Percentiles rank a stretch among this genome's conserved stretches.
These are phyloP conservation scores for Eupithecia inturbata DNA, from an alignment of 2,888 invertebrate genomes.

Conservation along the genomic window DNA sequence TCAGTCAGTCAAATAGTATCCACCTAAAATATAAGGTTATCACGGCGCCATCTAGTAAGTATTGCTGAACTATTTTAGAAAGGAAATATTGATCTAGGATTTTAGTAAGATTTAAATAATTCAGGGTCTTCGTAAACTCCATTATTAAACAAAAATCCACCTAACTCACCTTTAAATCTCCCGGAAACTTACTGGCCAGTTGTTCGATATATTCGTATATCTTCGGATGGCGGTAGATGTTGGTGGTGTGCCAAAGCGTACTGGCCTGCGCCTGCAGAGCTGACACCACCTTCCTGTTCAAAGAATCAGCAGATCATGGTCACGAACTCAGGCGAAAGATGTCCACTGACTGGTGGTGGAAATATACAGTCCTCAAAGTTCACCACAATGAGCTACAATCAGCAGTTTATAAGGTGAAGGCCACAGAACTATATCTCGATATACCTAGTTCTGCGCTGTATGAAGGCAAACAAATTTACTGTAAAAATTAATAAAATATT, in stretches of 20 bases:
- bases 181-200: slow-evolving; percentile 91
- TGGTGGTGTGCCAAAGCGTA: slow-evolving; percentile 95
- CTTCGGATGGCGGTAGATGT: slow-evolving; percentile 94
- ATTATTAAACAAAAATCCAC: slow-evolving; percentile 17
- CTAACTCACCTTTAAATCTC: slow-evolving; percentile 88
- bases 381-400: too few relatives aligned
- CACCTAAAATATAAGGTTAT: neutral
- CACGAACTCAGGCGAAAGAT: neutral
- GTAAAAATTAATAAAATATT: too few relatives aligned
- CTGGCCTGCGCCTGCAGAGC: slow-evolving; percentile 91
- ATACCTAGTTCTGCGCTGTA: too few relatives aligned
- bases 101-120: too few relatives aligned
- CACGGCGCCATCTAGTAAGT: neutral
- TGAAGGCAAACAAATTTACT: too few relatives aligned
- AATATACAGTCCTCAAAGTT: too few relatives aligned
- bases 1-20: neutral
- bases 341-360: too few relatives aligned
- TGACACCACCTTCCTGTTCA: slow-evolving; percentile 90
- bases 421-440: too few relatives aligned
- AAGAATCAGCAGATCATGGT: neutral
- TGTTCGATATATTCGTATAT: slow-evolving; percentile 96
- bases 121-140: neutral
- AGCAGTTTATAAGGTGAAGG: too few relatives aligned
- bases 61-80: neutral
- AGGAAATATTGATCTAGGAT: too few relatives aligned